Percentiles rank a stretch among this genome's conserved stretches.
Evolutionary conservation across 2,797 vertebrate species (phyloP).

Genomic region (Hemibagrus guttatus): DNA sequence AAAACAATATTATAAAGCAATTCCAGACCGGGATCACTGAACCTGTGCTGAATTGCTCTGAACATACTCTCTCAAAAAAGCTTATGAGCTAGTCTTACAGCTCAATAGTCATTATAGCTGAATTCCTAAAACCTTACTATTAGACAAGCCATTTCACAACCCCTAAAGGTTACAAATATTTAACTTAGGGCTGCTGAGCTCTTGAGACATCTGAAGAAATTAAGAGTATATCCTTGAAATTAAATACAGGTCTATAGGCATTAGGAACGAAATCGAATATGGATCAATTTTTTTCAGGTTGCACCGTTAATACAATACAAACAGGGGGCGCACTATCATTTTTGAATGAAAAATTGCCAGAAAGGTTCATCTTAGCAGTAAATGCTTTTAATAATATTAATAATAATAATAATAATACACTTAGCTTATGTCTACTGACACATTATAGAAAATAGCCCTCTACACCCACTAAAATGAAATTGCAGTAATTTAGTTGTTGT

Average conservation of each 20-base stretch:
- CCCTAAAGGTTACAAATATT: neutral
- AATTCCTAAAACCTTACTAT: neutral
- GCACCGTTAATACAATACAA: neutral
- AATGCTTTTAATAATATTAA: neutral
- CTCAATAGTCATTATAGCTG: neutral
- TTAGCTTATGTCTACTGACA: neutral
- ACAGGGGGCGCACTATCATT: neutral
- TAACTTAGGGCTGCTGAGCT: neutral
- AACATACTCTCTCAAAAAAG: too few species aligned
- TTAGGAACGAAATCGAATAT: neutral
- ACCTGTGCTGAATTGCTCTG: too few species aligned
- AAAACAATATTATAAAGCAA: too few species aligned
- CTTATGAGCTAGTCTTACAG: too few species aligned
- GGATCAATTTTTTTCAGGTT: neutral
- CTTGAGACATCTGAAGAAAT: neutral
- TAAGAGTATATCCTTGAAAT: neutral
- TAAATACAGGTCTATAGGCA: neutral
- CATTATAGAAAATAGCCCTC: too few species aligned
- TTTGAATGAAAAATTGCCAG: neutral
- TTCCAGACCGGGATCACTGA: too few species aligned
- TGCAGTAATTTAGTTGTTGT: neutral
- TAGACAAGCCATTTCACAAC: neutral
- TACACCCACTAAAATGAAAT: too few species aligned
- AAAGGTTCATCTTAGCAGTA: neutral
- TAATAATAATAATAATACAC: neutral